These are phyloP conservation scores for Polypterus senegalus DNA, from an alignment of 2,113 vertebrate species.

Conservation along the genomic window DNA sequence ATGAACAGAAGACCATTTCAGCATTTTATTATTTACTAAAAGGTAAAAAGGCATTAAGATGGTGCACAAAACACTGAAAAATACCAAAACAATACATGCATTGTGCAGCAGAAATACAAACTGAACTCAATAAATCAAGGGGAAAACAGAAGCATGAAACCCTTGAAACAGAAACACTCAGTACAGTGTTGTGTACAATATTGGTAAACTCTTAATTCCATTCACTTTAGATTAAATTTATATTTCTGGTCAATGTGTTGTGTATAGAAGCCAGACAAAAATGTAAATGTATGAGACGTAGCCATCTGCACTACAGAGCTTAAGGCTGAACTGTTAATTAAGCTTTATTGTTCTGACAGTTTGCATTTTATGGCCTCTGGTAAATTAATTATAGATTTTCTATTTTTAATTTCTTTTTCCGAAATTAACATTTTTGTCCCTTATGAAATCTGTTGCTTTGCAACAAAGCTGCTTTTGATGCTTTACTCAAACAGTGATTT, in stretches of 20 bases:
- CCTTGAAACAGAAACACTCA: too few relatives aligned
- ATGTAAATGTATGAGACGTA: slow-evolving; percentile 38
- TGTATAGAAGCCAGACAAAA: slow-evolving; percentile 41
- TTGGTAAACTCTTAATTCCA: too few relatives aligned
- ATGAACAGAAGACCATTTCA: too few relatives aligned
- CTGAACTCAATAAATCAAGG: too few relatives aligned
- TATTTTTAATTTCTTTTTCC: slow-evolving; percentile 18
- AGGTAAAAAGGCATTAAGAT: too few relatives aligned
- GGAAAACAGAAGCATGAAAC: too few relatives aligned
- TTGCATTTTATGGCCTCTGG: slow-evolving; percentile 34
- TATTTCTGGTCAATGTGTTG: slow-evolving; percentile 25
- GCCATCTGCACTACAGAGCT: slow-evolving; percentile 41
- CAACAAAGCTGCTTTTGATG: slow-evolving; percentile 66
- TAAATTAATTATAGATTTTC: slow-evolving; percentile 56
- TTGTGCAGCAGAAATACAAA: too few relatives aligned
- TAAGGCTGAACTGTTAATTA: slow-evolving; percentile 50
- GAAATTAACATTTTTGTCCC: slow-evolving; percentile 61
- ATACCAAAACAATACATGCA: too few relatives aligned
- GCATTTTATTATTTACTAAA: too few relatives aligned
- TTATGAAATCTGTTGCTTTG: slow-evolving; percentile 65
- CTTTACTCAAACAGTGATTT: slow-evolving; percentile 34
- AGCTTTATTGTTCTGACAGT: slow-evolving; percentile 41
- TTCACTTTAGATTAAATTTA: too few relatives aligned
- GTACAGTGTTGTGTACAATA: too few relatives aligned
- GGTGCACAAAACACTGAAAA: too few relatives aligned